phyloP scores from a whole-genome alignment of 2,888 invertebrate genomes.

The Tribolium freemani region DNA sequence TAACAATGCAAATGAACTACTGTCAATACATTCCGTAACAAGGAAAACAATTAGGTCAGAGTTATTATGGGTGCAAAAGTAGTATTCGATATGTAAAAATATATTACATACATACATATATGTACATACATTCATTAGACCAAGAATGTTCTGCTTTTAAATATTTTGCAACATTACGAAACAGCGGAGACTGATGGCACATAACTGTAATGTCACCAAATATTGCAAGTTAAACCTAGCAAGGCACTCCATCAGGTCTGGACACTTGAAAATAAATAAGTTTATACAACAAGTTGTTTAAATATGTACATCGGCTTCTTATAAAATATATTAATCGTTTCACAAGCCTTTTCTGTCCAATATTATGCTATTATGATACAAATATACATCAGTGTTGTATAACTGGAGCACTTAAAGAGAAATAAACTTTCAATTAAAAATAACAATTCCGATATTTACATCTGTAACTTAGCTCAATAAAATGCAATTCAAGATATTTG shows the following conservation, averaged over 20 bases:
- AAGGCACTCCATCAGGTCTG: constrained; percentile 64
- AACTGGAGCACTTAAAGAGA: constrained; percentile 29
- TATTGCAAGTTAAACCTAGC: constrained; percentile 53
- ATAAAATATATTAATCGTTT: constrained; percentile 56
- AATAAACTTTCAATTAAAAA: constrained; percentile 41
- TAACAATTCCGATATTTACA: constrained; percentile 39
- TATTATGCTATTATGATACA: constrained; percentile 36
- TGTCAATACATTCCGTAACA: constrained; percentile 30
- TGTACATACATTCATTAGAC: constrained; percentile 58
- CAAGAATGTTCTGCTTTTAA: constrained; percentile 45
- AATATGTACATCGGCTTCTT: constrained; percentile 59
- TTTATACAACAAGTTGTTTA: constrained; percentile 42
- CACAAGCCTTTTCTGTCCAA: constrained; percentile 61
- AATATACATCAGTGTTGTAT: constrained; percentile 30
- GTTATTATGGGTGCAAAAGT: constrained; percentile 56
- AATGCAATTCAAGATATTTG: constrained; percentile 39
- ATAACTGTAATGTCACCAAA: constrained; percentile 40
- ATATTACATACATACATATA: constrained; percentile 60
- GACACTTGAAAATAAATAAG: constrained; percentile 50
- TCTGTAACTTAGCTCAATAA: constrained; percentile 29
- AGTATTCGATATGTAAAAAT: constrained; percentile 63
- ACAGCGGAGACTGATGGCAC: constrained; percentile 46
- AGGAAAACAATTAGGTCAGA: constrained; percentile 33
- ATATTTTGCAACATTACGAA: constrained; percentile 46
- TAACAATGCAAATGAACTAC: constrained; percentile 38